Evolutionary conservation across 1,140 invertebrate species (phyloP), one percentile per base, ranked within the genome.

Genomic region (Bombus superbus): DNA sequence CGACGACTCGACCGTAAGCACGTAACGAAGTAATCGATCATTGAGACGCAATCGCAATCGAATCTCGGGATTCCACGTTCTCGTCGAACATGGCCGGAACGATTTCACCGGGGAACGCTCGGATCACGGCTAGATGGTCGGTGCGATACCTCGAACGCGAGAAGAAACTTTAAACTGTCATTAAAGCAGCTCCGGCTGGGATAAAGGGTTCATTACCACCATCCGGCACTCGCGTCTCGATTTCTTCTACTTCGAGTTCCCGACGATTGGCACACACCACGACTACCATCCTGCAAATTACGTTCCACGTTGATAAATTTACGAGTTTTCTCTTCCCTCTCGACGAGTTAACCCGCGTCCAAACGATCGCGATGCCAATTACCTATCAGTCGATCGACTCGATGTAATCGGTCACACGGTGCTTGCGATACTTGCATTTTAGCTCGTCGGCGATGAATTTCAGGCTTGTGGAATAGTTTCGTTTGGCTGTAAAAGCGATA

Each of bases 161-260:
- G 89, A 86, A 80, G 86, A 91, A 92, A 92, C 88, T 89, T 88
- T 92, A 88, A 89, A 92, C 91, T 89, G 91, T 91, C 90, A 89
- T 92, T 91, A 92, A 92, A 64, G 80, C 77, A 42, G 71, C 86
- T 85, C 79, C 74, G 79, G 44, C 80, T 68, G 81, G 64, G 85
- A 89, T 90, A 90, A 90, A 76, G 86, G 86, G 79, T 90, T 90
- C 89, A 89, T 90, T 90, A 89, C 71, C 78, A 86, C n/a, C 73
- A 53, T 69, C 8, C 28, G 44, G 28, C 38, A 57, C 79, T 84
- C 73, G 88, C 81, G 82, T 90, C 88, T 85, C 74, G 35, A 53
- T 87, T 87, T 90, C 88, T 83, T 77, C 73, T 76, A 38, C 83
- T 53, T 77, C 86, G 59, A 68, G 75, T 81, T 78, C 10, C 73